Evolutionary conservation across 2,113 vertebrate genomes (phyloP).

Genomic region (Atherinomorus stipes): DNA sequence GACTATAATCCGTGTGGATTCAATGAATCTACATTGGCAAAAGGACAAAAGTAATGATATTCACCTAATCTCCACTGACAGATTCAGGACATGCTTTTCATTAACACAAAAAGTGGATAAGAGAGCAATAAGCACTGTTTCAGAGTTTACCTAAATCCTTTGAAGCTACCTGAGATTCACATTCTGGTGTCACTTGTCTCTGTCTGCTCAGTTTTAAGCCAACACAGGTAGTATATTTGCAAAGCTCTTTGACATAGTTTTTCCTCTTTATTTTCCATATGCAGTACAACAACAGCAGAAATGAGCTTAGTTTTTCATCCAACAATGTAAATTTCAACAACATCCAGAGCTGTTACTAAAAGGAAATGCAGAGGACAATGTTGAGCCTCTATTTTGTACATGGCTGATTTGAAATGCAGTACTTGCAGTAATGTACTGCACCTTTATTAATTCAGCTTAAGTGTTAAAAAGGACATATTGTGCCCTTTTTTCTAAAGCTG

Average conservation of each 20-base stretch:
- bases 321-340: slow-evolving; percentile 34
- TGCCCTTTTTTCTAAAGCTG: too few relatives aligned
- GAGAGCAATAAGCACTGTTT: slow-evolving; percentile 91
- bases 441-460: neutral
- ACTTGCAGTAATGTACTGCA: neutral
- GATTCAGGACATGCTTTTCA: slow-evolving; percentile 96
- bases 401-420: neutral
- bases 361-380: neutral
- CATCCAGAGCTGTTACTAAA: slow-evolving; percentile 17
- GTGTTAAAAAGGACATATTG: neutral
- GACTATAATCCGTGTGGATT: slow-evolving; percentile 80
- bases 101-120: slow-evolving; percentile 92
- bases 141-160: slow-evolving; percentile 91
- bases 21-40: slow-evolving; percentile 87
- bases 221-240: slow-evolving; percentile 71
- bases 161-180: slow-evolving; percentile 85
- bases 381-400: slow-evolving; percentile 1
- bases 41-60: slow-evolving; percentile 94
- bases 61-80: slow-evolving; percentile 93
- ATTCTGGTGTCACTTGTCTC: slow-evolving; percentile 70
- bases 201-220: slow-evolving; percentile 72
- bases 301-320: slow-evolving; percentile 49
- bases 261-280: slow-evolving; percentile 51
- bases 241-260: slow-evolving; percentile 62
- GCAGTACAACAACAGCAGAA: slow-evolving; percentile 31